Conservation (phyloP, 2,888 invertebrate species). For the Thysanoteuthis rhombus region DNA sequence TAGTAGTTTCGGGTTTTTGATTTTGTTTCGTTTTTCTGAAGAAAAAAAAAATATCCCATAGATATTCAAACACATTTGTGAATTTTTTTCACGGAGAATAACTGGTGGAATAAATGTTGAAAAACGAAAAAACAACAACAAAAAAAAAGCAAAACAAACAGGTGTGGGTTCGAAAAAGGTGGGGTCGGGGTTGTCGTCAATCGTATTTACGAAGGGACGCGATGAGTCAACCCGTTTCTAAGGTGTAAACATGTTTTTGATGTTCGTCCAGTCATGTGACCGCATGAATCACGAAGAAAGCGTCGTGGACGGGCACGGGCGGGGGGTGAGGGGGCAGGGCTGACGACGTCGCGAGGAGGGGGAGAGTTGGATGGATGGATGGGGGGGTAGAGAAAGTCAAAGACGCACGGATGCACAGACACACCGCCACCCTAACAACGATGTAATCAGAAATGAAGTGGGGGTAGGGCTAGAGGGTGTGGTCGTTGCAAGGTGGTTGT, state of each 20-base stretch:
- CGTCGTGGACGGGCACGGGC: neutral
- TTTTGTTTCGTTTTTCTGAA: no score
- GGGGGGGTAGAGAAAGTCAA: neutral
- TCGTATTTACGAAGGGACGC: conserved; percentile 1
- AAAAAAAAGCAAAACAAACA: neutral
- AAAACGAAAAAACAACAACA: neutral
- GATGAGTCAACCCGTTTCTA: conserved; percentile 12
- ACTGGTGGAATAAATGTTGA: neutral
- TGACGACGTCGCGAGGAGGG: neutral
- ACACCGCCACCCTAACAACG: neutral
- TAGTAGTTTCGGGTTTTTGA: no score
- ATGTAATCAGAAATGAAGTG: neutral
- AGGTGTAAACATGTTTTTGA: neutral
- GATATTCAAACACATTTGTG: no score
- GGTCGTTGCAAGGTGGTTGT: no score
- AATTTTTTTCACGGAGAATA: neutral
- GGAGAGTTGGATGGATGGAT: neutral
- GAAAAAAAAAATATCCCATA: no score
- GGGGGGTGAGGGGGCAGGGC: neutral
- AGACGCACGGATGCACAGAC: no score
- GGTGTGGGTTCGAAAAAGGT: neutral
- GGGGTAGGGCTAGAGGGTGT: neutral
- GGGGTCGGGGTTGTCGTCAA: no score
- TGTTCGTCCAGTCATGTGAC: neutral
- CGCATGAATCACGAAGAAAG: neutral